Percentiles rank a stretch among this genome's conserved stretches.
phyloP scores from a whole-genome alignment of 1,140 invertebrate species.

The Anoplolepis gracilipes region DNA sequence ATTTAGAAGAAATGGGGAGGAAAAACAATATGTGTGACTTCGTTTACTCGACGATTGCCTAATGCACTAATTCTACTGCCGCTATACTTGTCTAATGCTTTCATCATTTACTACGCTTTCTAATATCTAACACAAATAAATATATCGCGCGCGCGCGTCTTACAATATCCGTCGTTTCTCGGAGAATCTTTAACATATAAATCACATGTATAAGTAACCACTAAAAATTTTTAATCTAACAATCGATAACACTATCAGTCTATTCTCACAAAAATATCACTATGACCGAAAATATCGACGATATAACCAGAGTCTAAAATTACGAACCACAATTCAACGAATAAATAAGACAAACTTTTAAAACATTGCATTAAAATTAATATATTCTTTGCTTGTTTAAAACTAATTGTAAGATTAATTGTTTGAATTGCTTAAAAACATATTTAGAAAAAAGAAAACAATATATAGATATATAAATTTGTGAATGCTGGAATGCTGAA shows the following conservation, averaged over 20 bases:
- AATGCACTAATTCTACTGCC: slow-evolving; percentile 68
- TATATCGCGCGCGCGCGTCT: slow-evolving; percentile 69
- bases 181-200: slow-evolving; percentile 69
- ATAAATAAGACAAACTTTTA: slow-evolving; percentile 25
- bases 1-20: slow-evolving; percentile 39
- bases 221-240: slow-evolving; percentile 67
- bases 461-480: not conserved
- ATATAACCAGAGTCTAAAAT: slow-evolving; percentile 43
- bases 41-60: slow-evolving; percentile 63
- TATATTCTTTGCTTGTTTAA: not conserved
- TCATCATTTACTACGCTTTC: slow-evolving; percentile 67
- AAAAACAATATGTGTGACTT: slow-evolving; percentile 25
- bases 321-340: slow-evolving; percentile 5
- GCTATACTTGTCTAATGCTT: slow-evolving; percentile 72
- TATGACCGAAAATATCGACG: slow-evolving; percentile 68
- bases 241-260: slow-evolving; percentile 77
- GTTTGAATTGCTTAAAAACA: slow-evolving; percentile 15
- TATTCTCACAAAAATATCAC: slow-evolving; percentile 79
- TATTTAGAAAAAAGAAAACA: not conserved
- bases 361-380: slow-evolving; percentile 2
- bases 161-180: slow-evolving; percentile 55
- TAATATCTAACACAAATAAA: slow-evolving; percentile 79
- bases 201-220: slow-evolving; percentile 73
- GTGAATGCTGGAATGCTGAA: slow-evolving; percentile 45
- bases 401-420: not conserved